Evolutionary conservation across 2,797 vertebrate genomes (phyloP), one percentile per base, ranked within the genome.

Genomic region (Anas georgica): DNA sequence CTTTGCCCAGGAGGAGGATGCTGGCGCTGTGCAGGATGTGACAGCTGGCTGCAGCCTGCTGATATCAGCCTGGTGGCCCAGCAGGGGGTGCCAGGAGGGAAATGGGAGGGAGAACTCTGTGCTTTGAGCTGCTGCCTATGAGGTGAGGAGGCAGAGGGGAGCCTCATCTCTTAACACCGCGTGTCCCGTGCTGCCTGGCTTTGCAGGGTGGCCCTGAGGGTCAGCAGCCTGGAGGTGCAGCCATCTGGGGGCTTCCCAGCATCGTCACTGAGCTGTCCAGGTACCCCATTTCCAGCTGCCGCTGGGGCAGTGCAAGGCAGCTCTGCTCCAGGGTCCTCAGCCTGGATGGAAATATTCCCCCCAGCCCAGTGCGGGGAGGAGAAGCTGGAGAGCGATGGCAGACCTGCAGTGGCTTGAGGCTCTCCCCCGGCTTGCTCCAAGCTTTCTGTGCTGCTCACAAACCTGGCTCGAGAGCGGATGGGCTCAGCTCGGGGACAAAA

Each of bases 21-120:
- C 39, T 79, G 0, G 1, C 0, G 1, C 37, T 12, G n/a, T 48
- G 22, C 2, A 9, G 85, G 43, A 22, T 54, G 37, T 5, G 1
- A 17, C 4, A 25, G 31, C 20, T 0, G 0, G 31, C 52, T 60
- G 63, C 37, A 31, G 60, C 0, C 1, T 56, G 21, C 45, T 43
- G 41, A 18, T 72, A 41, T 12, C n/a, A 28, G 25, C 50, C 50
- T 25, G 43, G 21, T 2, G 8, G 26, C 5, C 1, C 46, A 20
- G 20, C 3, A 4, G 48, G 21, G 29, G n/a, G 66, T 91, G 41
- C 54, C 4, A 3, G 31, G 11, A 35, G 45, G 66, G 66, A 68
- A 18, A 17, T 21, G 13, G 9, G 29, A 70, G 66, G 33, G 21
- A 69, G 29, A 26, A 9, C 7, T 21, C 33, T 37, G 1, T 2